Evolutionary conservation across 2,888 invertebrate genomes (phyloP).

Genomic region (Epinotia demarniana): DNA sequence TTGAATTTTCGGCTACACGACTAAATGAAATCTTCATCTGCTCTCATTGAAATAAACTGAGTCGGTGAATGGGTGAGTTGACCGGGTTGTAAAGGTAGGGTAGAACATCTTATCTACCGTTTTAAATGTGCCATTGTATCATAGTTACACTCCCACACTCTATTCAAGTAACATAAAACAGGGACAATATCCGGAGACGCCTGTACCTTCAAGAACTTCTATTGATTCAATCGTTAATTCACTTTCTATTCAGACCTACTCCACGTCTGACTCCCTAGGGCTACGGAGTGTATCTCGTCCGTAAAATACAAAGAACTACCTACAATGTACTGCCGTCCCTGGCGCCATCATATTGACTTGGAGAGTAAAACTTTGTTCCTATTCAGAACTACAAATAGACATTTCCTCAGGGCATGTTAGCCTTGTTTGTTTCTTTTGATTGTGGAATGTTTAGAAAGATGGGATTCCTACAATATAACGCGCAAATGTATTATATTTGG

Average conservation of each 20-base stretch:
- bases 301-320: conserved; percentile 32
- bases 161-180: neutral
- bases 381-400: conserved; percentile 23
- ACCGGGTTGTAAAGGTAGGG: no score
- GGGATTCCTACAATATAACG: neutral
- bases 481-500: no score
- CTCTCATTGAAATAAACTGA: no score
- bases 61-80: no score
- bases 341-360: conserved; percentile 17
- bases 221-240: conserved; percentile 16
- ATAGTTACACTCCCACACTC: neutral
- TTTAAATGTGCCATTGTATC: neutral
- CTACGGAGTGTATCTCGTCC: conserved; percentile 17
- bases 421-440: conserved; percentile 16
- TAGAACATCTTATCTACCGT: neutral
- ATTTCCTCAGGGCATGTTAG: conserved; percentile 10
- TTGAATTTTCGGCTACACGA: no score
- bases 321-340: conserved; percentile 2
- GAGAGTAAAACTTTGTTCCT: conserved; percentile 18
- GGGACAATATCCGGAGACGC: neutral
- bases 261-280: conserved; percentile 7
- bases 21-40: no score
- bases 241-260: conserved; percentile 28
- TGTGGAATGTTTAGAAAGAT: neutral
- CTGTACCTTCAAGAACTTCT: neutral